A percentile compares a stretch with the other conserved stretches of the same genome.
phyloP scores from a whole-genome alignment of 2,888 invertebrate species.

The Antheraea assamensis region DNA sequence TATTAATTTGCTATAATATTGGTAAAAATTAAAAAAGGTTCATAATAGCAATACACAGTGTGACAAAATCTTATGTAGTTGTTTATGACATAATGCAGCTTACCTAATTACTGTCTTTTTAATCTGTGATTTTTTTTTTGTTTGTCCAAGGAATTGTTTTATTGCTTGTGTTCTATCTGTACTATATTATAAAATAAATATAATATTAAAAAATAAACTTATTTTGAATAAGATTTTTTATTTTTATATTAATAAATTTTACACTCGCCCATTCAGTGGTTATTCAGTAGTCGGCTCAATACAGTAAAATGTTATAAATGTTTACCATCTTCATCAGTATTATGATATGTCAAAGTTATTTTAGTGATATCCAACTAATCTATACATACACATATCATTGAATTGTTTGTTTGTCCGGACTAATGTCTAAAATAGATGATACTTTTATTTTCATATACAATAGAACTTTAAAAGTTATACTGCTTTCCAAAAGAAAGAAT shows the following conservation, averaged over 20 bases:
- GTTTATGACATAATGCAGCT: conserved; percentile 42
- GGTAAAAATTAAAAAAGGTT: neutral
- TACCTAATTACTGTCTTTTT: conserved; percentile 55
- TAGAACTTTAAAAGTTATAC: too few species aligned
- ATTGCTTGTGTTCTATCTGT: conserved; percentile 57
- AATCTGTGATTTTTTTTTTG: conserved; percentile 73
- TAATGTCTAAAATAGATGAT: too few species aligned
- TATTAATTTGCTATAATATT: neutral
- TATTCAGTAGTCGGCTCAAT: neutral
- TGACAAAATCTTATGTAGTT: conserved; percentile 18
- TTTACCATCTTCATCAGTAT: neutral
- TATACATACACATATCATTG: too few species aligned
- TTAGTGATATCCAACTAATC: neutral
- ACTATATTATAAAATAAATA: conserved; percentile 53
- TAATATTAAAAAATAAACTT: conserved; percentile 70
- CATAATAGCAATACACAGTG: neutral
- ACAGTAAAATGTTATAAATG: neutral
- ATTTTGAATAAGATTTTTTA: conserved; percentile 60
- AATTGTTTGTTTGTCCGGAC: too few species aligned
- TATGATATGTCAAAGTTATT: neutral
- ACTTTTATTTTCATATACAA: too few species aligned
- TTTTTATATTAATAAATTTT: conserved; percentile 13
- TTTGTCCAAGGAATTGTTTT: conserved; percentile 69
- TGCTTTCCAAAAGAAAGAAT: too few species aligned
- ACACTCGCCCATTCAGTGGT: neutral